Evolutionary conservation across 2,888 invertebrate genomes (phyloP).

Genomic region (Ctena decussata): DNA sequence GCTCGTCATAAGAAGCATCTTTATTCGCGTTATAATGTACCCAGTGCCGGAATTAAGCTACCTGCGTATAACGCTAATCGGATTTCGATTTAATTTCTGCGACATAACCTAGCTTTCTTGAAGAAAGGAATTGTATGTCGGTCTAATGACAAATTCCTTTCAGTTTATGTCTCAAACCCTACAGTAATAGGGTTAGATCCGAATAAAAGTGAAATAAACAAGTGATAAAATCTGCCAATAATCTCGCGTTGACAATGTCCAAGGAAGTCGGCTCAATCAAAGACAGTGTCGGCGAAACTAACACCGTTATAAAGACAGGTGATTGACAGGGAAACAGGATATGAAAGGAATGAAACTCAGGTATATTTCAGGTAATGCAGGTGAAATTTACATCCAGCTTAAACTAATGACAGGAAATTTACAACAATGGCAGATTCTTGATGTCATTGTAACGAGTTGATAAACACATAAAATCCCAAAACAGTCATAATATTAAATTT

Average conservation of each 20-base stretch:
- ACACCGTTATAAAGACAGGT: slow-evolving; percentile 30
- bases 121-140: background rate
- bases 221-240: background rate
- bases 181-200: background rate
- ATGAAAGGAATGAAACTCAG: background rate
- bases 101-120: background rate
- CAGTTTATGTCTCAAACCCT: background rate
- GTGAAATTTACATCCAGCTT: background rate
- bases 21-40: too few relatives aligned
- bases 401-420: slow-evolving; percentile 7
- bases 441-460: background rate
- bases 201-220: background rate
- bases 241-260: background rate
- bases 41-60: background rate
- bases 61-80: background rate
- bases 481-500: too few relatives aligned
- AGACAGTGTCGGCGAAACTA: slow-evolving; percentile 6
- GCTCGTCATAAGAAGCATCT: too few relatives aligned
- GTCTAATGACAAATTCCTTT: background rate
- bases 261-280: background rate
- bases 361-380: background rate
- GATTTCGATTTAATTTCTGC: slow-evolving; percentile 6
- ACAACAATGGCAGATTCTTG: background rate
- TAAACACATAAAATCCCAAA: too few relatives aligned
- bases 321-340: slow-evolving; percentile 37